Conservation (phyloP, 2,113 vertebrate genomes). For the Rhinolophus sinicus region DNA sequence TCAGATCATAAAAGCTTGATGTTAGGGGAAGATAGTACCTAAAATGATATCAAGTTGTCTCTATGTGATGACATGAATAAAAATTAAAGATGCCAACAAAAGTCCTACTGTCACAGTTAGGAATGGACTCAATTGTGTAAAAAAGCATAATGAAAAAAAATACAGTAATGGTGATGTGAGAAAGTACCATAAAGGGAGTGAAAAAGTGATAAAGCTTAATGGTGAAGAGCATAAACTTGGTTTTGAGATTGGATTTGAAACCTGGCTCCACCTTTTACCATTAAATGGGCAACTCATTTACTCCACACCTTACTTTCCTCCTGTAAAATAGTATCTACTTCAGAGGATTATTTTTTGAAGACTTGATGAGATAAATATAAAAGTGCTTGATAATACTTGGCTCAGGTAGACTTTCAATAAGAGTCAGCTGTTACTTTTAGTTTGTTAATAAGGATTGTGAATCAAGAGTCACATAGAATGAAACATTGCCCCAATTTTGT, state of each 20-base stretch:
- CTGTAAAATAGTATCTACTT: background rate
- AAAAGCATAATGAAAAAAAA: background rate
- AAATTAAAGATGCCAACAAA: background rate
- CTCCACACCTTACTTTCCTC: background rate
- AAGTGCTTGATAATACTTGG: background rate
- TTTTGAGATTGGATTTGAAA: background rate
- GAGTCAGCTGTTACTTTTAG: background rate
- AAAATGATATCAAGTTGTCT: background rate
- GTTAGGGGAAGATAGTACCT: background rate
- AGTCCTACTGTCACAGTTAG: background rate
- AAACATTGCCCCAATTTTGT: background rate
- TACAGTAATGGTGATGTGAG: background rate
- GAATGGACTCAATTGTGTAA: background rate
- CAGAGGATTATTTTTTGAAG: background rate
- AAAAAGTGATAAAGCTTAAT: background rate
- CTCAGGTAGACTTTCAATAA: background rate
- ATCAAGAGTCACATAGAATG: background rate
- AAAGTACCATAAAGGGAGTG: background rate
- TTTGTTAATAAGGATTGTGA: background rate
- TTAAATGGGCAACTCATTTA: background rate
- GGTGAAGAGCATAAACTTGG: background rate
- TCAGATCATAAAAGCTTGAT: background rate
- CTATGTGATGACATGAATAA: background rate
- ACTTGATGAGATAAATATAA: background rate
- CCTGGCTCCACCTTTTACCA: background rate